phyloP scores from a whole-genome alignment of 1,140 invertebrate species.

The Phthorimaea operculella region DNA sequence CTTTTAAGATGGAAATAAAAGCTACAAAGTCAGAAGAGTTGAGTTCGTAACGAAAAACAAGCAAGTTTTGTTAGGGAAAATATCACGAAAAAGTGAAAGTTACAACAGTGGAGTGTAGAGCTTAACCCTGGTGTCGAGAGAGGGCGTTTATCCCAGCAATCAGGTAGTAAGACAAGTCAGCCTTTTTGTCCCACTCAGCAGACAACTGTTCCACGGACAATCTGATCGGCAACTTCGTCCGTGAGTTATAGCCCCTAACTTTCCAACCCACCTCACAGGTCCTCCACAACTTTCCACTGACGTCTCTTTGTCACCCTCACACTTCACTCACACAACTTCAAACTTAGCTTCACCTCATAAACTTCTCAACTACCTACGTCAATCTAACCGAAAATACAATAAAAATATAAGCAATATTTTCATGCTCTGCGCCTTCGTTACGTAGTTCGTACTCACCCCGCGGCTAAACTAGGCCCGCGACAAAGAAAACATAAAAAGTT shows the following conservation, averaged over 20 bases:
- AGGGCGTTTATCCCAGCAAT: constrained; percentile 34
- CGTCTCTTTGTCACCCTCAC: constrained; percentile 22
- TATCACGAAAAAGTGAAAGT: no score
- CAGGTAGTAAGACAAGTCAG: constrained; percentile 14
- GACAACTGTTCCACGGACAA: constrained; percentile 22
- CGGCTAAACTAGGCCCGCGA: constrained; percentile 23
- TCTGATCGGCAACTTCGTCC: constrained; percentile 42
- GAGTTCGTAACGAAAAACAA: no score
- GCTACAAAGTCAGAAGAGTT: no score
- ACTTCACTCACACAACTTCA: neutral
- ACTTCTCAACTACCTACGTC: neutral
- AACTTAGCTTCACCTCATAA: neutral
- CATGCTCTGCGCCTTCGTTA: neutral
- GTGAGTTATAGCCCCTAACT: constrained; percentile 27
- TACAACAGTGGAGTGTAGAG: no score
- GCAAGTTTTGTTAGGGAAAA: no score
- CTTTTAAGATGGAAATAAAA: no score
- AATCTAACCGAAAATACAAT: neutral
- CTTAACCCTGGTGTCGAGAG: constrained; percentile 19
- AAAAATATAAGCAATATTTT: neutral
- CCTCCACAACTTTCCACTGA: constrained; percentile 5
- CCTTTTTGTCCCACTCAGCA: no score
- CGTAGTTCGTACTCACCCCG: neutral
- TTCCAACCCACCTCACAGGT: constrained; percentile 11
- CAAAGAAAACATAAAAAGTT: constrained; percentile 39